Evolutionary conservation across 2,888 invertebrate species (phyloP).

Genomic region (Drosophila ezoana): DNA sequence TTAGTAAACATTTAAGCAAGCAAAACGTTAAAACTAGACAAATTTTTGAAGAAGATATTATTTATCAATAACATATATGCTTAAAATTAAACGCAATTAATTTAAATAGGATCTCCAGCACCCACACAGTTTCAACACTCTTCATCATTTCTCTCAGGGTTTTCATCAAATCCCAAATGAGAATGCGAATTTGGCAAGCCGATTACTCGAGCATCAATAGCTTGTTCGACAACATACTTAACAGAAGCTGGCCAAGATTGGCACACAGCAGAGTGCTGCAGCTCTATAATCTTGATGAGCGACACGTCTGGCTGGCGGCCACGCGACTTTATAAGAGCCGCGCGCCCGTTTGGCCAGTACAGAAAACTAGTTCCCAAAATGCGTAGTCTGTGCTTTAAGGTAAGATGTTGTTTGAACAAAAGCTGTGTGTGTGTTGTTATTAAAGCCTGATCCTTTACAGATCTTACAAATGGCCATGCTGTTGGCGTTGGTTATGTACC

Average conservation of each 20-base stretch:
- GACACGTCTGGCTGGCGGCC: conserved; percentile 60
- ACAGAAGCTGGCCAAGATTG: conserved; percentile 50
- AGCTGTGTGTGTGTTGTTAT: not conserved
- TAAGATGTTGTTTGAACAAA: conserved; percentile 26
- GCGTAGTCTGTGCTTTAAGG: conserved; percentile 58
- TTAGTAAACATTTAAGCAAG: not conserved
- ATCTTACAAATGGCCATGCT: conserved; percentile 49
- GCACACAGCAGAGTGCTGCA: not conserved
- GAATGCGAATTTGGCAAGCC: conserved; percentile 1
- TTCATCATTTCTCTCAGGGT: not conserved
- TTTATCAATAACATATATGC: not conserved
- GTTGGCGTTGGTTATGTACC: conserved; percentile 43
- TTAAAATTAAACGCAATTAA: not conserved
- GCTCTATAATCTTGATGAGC: conserved; percentile 61
- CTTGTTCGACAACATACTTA: conserved; percentile 57
- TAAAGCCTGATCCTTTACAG: conserved; percentile 38
- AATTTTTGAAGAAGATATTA: not conserved
- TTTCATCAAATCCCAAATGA: not conserved
- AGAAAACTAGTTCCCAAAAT: conserved; percentile 55
- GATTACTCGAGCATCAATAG: conserved; percentile 31
- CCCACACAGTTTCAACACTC: not conserved
- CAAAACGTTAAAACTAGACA: not conserved
- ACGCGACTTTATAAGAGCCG: conserved; percentile 71
- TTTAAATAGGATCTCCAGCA: not conserved
- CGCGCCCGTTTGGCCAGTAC: conserved; percentile 26